Evolutionary conservation across 2,888 invertebrate genomes (phyloP).

Genomic region (Carcina quercana): DNA sequence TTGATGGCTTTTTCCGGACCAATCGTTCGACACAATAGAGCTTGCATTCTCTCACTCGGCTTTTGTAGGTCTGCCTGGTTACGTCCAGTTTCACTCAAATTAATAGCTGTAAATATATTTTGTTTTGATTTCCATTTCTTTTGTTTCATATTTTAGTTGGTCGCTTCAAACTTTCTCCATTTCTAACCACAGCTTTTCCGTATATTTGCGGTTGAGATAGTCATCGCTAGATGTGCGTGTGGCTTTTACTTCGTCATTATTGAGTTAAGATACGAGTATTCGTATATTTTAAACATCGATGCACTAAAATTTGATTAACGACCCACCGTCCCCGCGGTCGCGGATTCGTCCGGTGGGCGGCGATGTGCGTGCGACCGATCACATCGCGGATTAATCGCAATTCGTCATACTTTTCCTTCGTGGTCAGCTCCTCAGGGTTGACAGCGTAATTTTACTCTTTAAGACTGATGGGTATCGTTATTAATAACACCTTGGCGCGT

Average conservation of each 20-base stretch:
- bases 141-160: no score
- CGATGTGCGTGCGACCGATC: no score
- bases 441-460: conserved; percentile 16
- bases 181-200: no score
- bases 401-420: conserved; percentile 56
- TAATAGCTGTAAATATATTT: no score
- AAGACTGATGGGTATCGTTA: conserved; percentile 14
- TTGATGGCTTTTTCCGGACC: conserved; percentile 59
- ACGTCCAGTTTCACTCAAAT: neutral
- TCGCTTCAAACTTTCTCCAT: no score
- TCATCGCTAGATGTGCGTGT: no score
- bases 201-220: no score
- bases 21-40: conserved; percentile 39
- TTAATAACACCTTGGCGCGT: conserved; percentile 13
- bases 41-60: neutral
- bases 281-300: no score
- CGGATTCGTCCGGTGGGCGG: conserved; percentile 29
- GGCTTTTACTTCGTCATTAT: no score
- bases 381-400: conserved; percentile 34
- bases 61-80: neutral
- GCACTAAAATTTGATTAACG: no score
- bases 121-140: no score
- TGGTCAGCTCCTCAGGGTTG: conserved; percentile 26
- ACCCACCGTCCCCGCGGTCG: conserved; percentile 22
- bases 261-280: no score